Evolutionary conservation across 1,140 invertebrate species (phyloP), one percentile per base, ranked within the genome.

Genomic region (Orius insidiosus): DNA sequence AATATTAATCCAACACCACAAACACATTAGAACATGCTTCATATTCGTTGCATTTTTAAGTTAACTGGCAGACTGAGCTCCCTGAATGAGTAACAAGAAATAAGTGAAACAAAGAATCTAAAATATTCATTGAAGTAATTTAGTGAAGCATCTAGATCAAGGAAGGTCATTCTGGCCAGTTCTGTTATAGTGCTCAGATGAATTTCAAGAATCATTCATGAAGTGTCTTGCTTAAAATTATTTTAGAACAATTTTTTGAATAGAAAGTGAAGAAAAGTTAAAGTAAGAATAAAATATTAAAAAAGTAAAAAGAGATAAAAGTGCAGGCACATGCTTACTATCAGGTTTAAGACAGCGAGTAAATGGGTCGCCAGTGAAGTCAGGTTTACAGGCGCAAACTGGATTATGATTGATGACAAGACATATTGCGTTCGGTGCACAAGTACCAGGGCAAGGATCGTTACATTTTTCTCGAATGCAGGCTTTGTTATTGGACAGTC

Each of bases 281-380:
- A 14, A 35, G 31, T 32, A 35, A 11, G 15, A 44, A 44, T 24
- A 11, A 31, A 32, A 13, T 18, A 30, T 30, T 40, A 6, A 18
- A 40, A 3, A 40, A 40, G 35, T 36, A 36, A 15, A 36, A 36
- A 36, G 14, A 36, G 14, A 10, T n/a, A n/a, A 18, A 43, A 43
- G n/a, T 30, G 10, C 41, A 43, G 24, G 41, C 41, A 38, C 19
- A 42, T 49, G 47, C 51, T 54, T 52, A 54, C 53, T 45, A 32
- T 54, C 50, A 37, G 48, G 45, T 37, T 47, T 49, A 3, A 54
- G 45, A 55, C 78, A 80, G 54, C 71, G 65, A 38, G 68, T 68
- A 54, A 77, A 77, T 31, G 76, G 76, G 66, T 80, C 74, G 24
- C 77, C 70, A 57, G 68, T 73, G 53, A 67, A 71, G 15, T 69